A percentile compares a stretch with the other conserved stretches of the same genome.
phyloP scores from a whole-genome alignment of 2,113 vertebrate species.

The Chionomys nivalis region DNA sequence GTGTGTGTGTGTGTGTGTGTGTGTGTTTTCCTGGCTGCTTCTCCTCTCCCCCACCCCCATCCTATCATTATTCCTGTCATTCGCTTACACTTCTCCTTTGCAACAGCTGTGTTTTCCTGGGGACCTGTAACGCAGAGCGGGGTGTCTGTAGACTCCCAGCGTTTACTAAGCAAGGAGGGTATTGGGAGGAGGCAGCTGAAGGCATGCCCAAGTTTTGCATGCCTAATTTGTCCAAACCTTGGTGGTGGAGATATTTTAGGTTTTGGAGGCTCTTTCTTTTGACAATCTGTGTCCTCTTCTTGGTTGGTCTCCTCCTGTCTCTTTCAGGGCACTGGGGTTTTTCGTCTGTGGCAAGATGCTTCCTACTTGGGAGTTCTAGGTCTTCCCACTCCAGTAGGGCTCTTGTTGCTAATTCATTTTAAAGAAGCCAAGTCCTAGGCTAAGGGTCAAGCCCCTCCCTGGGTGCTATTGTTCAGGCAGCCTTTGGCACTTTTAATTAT shows the following conservation, averaged over 20 bases:
- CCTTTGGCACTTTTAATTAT: neutral
- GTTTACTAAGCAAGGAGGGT: neutral
- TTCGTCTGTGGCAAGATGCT: neutral
- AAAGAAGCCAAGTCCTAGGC: neutral
- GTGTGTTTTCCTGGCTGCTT: neutral
- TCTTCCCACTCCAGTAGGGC: neutral
- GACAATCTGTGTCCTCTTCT: neutral
- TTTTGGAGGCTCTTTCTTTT: slow-evolving; percentile 36
- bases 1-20: neutral
- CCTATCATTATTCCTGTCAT: neutral
- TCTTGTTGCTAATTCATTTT: neutral
- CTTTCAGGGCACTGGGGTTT: neutral
- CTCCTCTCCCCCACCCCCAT: neutral
- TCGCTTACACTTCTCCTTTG: neutral
- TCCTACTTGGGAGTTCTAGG: neutral
- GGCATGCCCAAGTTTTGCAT: neutral
- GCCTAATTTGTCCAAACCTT: neutral
- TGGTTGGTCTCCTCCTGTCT: neutral
- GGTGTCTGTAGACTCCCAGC: slow-evolving; percentile 20
- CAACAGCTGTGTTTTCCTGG: slow-evolving; percentile 24
- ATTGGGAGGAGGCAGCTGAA: neutral
- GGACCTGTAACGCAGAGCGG: neutral
- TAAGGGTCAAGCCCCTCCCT: neutral
- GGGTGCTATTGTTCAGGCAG: neutral
- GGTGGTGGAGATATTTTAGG: slow-evolving; percentile 30